Evolutionary conservation across 2,797 vertebrate genomes (phyloP).

Genomic region (Coendou prehensilis): DNA sequence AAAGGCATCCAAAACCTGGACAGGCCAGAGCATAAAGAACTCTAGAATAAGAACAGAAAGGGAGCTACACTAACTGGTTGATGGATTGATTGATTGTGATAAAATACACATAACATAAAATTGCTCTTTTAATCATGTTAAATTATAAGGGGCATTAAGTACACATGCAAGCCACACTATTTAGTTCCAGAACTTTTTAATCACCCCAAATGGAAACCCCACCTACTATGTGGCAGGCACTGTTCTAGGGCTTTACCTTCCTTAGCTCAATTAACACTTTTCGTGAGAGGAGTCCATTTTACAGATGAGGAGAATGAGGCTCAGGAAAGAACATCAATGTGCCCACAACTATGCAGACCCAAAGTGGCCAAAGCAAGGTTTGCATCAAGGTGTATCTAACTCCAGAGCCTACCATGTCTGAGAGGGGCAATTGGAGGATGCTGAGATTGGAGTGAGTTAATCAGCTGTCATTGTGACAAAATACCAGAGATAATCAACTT

Average conservation of each 20-base stretch:
- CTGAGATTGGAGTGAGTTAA: too few relatives aligned
- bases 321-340: neutral
- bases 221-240: neutral
- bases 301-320: neutral
- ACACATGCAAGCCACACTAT: fast-evolving
- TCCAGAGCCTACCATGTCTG: neutral
- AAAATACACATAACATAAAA: neutral
- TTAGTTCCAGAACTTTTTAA: neutral
- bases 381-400: neutral
- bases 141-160: neutral
- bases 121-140: neutral
- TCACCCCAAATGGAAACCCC: neutral
- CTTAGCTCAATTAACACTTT: neutral
- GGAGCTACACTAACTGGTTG: fast-evolving
- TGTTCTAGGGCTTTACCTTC: neutral
- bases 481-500: neutral
- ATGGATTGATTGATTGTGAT: too few relatives aligned
- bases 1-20: neutral
- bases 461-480: neutral
- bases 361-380: neutral
- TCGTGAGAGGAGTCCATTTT: neutral
- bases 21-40: neutral
- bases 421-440: neutral
- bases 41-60: neutral
- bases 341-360: fast-evolving